A percentile compares a stretch with the other conserved stretches of the same genome.
phyloP scores from a whole-genome alignment of 1,140 invertebrate species.

The Akabosia matsudoensis region DNA sequence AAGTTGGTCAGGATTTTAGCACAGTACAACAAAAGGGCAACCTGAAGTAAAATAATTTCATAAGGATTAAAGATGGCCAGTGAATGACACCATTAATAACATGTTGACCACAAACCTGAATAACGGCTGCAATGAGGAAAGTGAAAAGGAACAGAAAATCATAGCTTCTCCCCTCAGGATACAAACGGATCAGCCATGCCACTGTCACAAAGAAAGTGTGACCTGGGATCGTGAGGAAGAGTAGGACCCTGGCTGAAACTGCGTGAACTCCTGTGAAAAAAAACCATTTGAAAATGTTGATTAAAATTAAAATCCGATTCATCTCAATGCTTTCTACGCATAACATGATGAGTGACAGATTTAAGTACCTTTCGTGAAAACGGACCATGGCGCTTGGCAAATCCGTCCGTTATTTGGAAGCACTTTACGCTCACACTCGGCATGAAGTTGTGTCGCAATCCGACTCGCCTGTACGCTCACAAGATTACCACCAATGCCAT shows the following conservation, averaged over 20 bases:
- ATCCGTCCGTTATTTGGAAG: slow-evolving; percentile 58
- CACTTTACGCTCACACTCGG: slow-evolving; percentile 70
- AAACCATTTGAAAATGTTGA: not conserved
- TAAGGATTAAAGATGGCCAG: not conserved
- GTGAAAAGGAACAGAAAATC: slow-evolving; percentile 61
- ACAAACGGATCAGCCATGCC: slow-evolving; percentile 65
- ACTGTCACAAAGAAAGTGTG: slow-evolving; percentile 84
- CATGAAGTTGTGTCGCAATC: slow-evolving; percentile 86
- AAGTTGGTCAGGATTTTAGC: slow-evolving; percentile 81
- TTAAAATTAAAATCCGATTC: not conserved
- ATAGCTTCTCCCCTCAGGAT: slow-evolving; percentile 59
- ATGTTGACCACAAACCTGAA: slow-evolving; percentile 57
- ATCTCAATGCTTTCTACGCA: too few relatives aligned
- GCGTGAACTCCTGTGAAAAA: slow-evolving; percentile 49
- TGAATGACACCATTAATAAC: slow-evolving; percentile 13
- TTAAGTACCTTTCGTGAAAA: slow-evolving; percentile 47
- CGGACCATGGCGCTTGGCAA: slow-evolving; percentile 27
- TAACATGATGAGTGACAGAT: not conserved
- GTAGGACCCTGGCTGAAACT: slow-evolving; percentile 76
- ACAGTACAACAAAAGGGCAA: slow-evolving; percentile 73
- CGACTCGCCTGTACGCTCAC: slow-evolving; percentile 81
- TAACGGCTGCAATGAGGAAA: slow-evolving; percentile 65
- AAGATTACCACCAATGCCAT: slow-evolving; percentile 91
- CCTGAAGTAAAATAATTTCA: slow-evolving; percentile 53
- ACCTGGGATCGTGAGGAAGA: slow-evolving; percentile 83